These are phyloP conservation scores for Myzus persicae DNA, from an alignment of 1,140 invertebrate genomes.

Conservation along the genomic window DNA sequence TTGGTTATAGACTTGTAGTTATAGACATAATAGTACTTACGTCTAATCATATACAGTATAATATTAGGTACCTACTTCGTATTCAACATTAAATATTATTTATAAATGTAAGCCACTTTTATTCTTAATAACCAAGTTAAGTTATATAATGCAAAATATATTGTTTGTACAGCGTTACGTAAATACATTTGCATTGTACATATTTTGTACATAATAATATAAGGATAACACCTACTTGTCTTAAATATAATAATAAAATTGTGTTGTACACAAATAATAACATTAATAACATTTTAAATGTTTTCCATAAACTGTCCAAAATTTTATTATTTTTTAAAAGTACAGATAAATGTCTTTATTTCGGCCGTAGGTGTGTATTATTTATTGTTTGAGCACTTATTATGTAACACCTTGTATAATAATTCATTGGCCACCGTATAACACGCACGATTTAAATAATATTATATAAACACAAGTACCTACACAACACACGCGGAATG, in stretches of 20 bases:
- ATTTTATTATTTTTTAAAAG: background rate
- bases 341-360: background rate
- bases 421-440: background rate
- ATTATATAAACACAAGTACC: background rate
- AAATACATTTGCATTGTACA: background rate
- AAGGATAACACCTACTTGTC: background rate
- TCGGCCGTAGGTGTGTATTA: background rate
- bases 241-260: background rate
- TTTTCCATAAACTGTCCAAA: slow-evolving; percentile 1
- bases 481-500: background rate
- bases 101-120: background rate
- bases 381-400: background rate
- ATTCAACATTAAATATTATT: background rate
- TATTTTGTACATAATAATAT: background rate
- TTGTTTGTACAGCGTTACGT: background rate
- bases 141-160: background rate
- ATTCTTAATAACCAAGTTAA: background rate
- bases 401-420: background rate
- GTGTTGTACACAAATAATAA: background rate
- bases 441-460: background rate
- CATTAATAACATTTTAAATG: background rate
- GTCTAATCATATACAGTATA: background rate
- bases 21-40: no score
- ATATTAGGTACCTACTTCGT: background rate
- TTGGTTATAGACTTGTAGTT: no score